Evolutionary conservation across 2,888 invertebrate genomes (phyloP), one percentile per base, ranked within the genome.

Genomic region (Leptopterna dolabrata): DNA sequence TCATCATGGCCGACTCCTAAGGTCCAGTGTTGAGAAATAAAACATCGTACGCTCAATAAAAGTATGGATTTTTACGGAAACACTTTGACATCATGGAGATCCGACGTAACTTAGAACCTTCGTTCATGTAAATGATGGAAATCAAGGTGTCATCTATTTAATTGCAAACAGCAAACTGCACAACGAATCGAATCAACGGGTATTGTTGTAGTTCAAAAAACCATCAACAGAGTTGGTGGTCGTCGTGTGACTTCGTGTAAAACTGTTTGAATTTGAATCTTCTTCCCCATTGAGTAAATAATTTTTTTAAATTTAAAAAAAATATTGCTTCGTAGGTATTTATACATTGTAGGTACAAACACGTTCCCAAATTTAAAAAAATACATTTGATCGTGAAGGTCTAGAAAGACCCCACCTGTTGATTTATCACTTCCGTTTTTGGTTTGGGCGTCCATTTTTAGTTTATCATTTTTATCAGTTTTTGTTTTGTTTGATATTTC

Each of bases 371-470:
- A n/a, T n/a, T n/a, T n/a, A n/a, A n/a, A n/a, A n/a, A n/a, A n/a
- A n/a, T n/a, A n/a, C n/a, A n/a, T n/a, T 30, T 2, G 36, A 41
- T 73, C 41, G 19, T 0, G 2, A 73, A 41, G 73, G 36, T 36
- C 30, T 16, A 16, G 41, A 13, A 41, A 0, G 27, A 24, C 14
- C 45, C 45, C 78, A 88, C 88, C 88, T 88, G 88, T 88, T 88
- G 88, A 88, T 71, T 87, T 83, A 45, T 88, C 88, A 88, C 76
- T n/a, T n/a, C n/a, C 80, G 76, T 13, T 45, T 86, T n/a, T 29
- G 51, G 27, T 45, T 45, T 19, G 43, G 45, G 78, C 78, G 78
- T 78, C 78, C 78, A 78, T 78, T 78, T 78, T 78, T 76, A 76
- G 43, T 78, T 78, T 78, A 78, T 78, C 80, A 82, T 45, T 81